A percentile compares a stretch with the other conserved stretches of the same genome.
phyloP scores from a whole-genome alignment of 2,888 invertebrate species.

The Dyspetes luteomarginatus region DNA sequence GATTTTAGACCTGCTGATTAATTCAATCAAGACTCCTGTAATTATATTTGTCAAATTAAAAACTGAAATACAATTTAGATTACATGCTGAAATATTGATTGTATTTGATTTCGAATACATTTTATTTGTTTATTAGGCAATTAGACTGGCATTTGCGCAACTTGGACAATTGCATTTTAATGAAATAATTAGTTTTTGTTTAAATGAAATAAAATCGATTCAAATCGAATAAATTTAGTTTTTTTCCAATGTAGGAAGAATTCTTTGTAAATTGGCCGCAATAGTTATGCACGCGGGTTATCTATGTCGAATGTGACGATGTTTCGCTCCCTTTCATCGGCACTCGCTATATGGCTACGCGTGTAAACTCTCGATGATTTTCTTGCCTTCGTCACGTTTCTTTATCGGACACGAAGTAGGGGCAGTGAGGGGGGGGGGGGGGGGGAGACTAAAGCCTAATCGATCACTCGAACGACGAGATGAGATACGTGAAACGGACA shows the following conservation, averaged over 20 bases:
- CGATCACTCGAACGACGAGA: slow-evolving; percentile 72
- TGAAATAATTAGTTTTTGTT: too few relatives aligned
- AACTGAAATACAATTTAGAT: too few relatives aligned
- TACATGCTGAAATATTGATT: too few relatives aligned
- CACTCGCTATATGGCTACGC: neutral
- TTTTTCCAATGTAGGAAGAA: neutral
- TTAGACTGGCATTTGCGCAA: too few relatives aligned
- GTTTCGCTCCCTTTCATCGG: slow-evolving; percentile 13
- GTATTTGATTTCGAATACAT: too few relatives aligned
- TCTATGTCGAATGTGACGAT: slow-evolving; percentile 38
- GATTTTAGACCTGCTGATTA: too few relatives aligned
- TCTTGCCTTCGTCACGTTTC: slow-evolving; percentile 68
- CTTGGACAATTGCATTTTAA: too few relatives aligned
- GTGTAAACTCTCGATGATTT: slow-evolving; percentile 47
- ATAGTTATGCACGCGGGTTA: slow-evolving; percentile 41
- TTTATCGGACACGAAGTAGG: slow-evolving; percentile 63
- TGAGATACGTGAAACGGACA: slow-evolving; percentile 67
- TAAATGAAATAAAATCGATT: neutral
- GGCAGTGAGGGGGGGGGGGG: slow-evolving; percentile 15
- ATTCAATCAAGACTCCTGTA: too few relatives aligned
- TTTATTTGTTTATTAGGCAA: too few relatives aligned
- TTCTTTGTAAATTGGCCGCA: slow-evolving; percentile 45
- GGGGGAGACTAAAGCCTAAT: slow-evolving; percentile 65
- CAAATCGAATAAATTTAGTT: neutral
- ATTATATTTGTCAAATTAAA: too few relatives aligned